Conservation (phyloP, 2,797 vertebrate genomes). For the Hirundo rustica region DNA sequence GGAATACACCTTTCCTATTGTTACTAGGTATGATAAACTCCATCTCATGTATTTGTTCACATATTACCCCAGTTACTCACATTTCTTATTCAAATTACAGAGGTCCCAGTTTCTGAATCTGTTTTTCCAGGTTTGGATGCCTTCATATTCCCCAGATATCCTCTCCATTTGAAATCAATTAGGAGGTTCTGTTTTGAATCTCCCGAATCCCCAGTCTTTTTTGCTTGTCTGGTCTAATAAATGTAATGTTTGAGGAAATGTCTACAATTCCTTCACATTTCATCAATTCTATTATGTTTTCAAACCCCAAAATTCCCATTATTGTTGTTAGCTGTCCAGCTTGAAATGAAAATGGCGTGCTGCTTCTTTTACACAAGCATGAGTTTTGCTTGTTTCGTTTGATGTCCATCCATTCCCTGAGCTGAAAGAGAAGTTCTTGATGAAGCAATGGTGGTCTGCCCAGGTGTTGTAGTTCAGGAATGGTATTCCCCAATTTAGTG, state of each 20-base stretch:
- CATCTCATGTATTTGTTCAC: neutral
- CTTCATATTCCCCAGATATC: slow-evolving; percentile 2
- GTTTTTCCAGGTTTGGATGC: neutral
- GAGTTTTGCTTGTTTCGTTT: neutral
- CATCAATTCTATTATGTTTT: neutral
- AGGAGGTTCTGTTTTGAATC: slow-evolving; percentile 1
- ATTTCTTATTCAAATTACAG: neutral
- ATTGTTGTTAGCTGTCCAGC: slow-evolving; percentile 14
- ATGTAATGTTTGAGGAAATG: neutral
- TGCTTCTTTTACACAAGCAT: neutral
- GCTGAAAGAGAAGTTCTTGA: neutral
- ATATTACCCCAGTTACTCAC: neutral
- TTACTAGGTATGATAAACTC: neutral
- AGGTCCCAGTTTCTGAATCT: neutral
- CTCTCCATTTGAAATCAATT: slow-evolving; percentile 48
- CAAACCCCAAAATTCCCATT: neutral
- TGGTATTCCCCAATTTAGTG: neutral
- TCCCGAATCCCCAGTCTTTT: slow-evolving; percentile 16
- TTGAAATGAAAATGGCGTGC: neutral
- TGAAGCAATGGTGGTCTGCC: neutral
- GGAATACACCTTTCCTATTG: neutral
- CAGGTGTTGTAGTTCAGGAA: neutral
- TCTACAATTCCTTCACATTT: slow-evolving; percentile 27
- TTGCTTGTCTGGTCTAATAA: slow-evolving; percentile 49
- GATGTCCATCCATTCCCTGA: neutral